phyloP scores from a whole-genome alignment of 2,113 vertebrate genomes.

The Ibidorhyncha struthersii region DNA sequence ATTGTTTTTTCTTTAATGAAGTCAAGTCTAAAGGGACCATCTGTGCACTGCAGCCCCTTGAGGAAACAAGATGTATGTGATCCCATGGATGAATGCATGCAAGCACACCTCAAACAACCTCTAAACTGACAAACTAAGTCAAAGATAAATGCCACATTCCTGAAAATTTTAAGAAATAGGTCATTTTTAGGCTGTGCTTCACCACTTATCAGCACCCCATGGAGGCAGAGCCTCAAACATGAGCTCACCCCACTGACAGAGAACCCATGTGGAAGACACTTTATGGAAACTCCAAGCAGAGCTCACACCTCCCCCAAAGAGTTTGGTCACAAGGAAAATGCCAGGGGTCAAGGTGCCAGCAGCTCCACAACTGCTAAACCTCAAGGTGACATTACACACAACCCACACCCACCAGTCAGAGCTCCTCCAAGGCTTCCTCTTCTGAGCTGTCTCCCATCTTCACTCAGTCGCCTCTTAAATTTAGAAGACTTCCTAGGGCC shows the following conservation, averaged over 20 bases:
- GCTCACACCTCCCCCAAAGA: not conserved
- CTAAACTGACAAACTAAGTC: not conserved
- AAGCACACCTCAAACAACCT: not conserved
- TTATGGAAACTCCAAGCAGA: not conserved
- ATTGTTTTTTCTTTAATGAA: not conserved
- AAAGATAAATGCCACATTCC: not conserved
- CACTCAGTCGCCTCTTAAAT: constrained; percentile 86
- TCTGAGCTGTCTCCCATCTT: constrained; percentile 86
- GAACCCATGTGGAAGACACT: rapidly evolving
- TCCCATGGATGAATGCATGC: rapidly evolving
- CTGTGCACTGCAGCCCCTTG: not conserved
- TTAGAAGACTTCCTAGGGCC: constrained; percentile 78
- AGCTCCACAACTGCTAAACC: not conserved
- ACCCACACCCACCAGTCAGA: constrained; percentile 80
- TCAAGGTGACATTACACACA: not conserved
- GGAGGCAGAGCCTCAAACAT: not conserved
- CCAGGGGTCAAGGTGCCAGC: not conserved
- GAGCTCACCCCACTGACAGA: not conserved
- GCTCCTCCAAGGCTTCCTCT: constrained; percentile 93
- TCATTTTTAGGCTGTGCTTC: not conserved
- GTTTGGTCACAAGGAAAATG: not conserved
- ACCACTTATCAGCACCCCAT: not conserved
- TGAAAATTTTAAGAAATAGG: not conserved
- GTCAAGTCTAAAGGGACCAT: not conserved
- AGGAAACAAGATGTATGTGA: not conserved